Evolutionary conservation across 2,113 vertebrate species (phyloP).

Genomic region (Neolamprologus modestus): DNA sequence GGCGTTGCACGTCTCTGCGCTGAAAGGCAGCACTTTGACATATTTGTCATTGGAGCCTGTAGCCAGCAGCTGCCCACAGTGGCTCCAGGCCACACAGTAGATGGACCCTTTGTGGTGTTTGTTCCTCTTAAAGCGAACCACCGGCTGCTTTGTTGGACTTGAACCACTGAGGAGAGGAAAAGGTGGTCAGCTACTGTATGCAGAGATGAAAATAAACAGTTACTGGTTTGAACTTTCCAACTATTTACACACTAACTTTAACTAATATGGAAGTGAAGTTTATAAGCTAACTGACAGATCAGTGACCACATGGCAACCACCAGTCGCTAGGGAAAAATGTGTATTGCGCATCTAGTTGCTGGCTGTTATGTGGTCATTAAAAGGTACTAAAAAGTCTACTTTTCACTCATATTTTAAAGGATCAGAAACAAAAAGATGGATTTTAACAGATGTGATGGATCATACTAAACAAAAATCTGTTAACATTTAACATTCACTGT

Average conservation of each 20-base stretch:
- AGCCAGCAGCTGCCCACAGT: slow-evolving; percentile 91
- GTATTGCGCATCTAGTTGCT: background rate
- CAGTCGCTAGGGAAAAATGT: background rate
- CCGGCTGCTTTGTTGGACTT: slow-evolving; percentile 77
- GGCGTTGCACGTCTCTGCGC: slow-evolving; percentile 93
- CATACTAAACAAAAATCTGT: background rate
- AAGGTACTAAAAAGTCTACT: background rate
- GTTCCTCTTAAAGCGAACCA: slow-evolving; percentile 93
- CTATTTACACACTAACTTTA: background rate
- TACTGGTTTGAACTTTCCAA: background rate
- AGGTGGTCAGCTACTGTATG: background rate
- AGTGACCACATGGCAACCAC: background rate
- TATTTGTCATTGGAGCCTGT: slow-evolving; percentile 99
- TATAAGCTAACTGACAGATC: background rate
- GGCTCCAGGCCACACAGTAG: slow-evolving; percentile 98
- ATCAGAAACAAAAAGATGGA: background rate
- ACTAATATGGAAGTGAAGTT: background rate
- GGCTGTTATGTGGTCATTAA: background rate
- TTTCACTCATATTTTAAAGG: background rate
- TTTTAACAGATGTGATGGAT: background rate
- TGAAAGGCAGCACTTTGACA: slow-evolving; percentile 96
- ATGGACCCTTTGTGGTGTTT: slow-evolving; percentile 99
- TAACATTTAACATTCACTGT: background rate
- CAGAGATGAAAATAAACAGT: background rate
- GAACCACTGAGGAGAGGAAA: slow-evolving; percentile 63